Percentiles rank a stretch among this genome's conserved stretches.
Conservation (phyloP, 2,113 vertebrate genomes). For the Triplophysa dalaica region DNA sequence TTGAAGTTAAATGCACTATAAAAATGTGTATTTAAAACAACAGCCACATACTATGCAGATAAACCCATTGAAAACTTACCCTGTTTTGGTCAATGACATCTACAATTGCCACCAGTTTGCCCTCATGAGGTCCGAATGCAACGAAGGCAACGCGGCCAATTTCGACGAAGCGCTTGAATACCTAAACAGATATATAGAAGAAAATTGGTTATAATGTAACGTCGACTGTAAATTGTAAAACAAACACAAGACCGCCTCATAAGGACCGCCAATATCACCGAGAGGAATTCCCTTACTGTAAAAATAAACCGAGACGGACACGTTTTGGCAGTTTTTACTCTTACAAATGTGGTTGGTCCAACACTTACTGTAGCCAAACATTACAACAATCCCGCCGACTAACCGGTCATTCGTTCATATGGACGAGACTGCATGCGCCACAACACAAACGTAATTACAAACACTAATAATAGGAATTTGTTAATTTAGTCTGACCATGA, state of each 20-base stretch:
- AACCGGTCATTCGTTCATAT: neutral
- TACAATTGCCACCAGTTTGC: conserved; percentile 91
- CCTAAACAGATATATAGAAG: conserved; percentile 66
- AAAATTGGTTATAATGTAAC: neutral
- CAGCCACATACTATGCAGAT: neutral
- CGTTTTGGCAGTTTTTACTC: neutral
- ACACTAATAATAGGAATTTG: neutral
- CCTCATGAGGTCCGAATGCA: conserved; percentile 89
- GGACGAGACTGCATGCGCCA: no score
- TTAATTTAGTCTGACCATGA: neutral
- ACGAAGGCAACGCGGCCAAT: conserved; percentile 91
- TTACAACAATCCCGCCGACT: neutral
- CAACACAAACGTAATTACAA: neutral
- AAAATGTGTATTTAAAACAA: neutral
- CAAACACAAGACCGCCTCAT: neutral
- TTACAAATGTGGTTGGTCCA: neutral
- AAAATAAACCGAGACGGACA: neutral
- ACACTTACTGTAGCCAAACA: neutral
- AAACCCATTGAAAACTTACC: conserved; percentile 65
- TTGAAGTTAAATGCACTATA: no score
- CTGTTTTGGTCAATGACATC: conserved; percentile 98
- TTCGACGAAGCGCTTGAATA: conserved; percentile 95
- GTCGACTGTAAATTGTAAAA: neutral
- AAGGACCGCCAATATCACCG: neutral
- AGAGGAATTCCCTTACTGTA: neutral